Conservation (phyloP, 2,888 invertebrate species). For the Schizotus pectinicornis region DNA sequence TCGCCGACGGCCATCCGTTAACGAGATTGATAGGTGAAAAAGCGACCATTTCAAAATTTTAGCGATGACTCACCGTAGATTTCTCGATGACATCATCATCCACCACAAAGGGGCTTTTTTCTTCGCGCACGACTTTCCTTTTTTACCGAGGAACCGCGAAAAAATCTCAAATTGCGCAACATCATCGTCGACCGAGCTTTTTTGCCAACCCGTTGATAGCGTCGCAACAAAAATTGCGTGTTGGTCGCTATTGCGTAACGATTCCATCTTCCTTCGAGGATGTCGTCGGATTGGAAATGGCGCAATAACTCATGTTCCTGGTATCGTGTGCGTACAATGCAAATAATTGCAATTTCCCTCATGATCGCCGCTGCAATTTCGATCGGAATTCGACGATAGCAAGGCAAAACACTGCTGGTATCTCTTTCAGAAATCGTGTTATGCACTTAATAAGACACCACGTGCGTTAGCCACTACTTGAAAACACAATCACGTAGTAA, state of each 20-base stretch:
- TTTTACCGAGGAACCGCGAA: neutral
- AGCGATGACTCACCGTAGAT: slow-evolving; percentile 5
- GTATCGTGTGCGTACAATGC: neutral
- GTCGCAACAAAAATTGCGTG: too few species aligned
- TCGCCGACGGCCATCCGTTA: neutral
- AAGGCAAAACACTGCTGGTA: neutral
- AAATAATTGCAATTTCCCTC: slow-evolving; percentile 11
- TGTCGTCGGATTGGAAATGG: neutral
- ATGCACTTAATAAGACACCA: neutral
- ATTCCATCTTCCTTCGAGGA: neutral
- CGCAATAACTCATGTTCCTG: too few species aligned
- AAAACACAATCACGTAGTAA: slow-evolving; percentile 4
- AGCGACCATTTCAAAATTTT: slow-evolving; percentile 7
- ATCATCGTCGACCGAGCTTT: too few species aligned
- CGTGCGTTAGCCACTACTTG: neutral
- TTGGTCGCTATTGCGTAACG: too few species aligned
- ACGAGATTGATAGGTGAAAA: slow-evolving; percentile 12
- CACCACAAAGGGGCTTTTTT: neutral
- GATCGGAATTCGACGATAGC: slow-evolving; percentile 12
- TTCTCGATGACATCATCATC: slow-evolving; percentile 14
- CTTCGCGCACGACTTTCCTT: neutral
- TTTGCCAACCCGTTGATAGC: too few species aligned
- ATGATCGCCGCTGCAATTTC: slow-evolving; percentile 6
- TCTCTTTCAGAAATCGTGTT: neutral
- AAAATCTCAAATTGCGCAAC: too few species aligned